These are phyloP conservation scores for Lepidurus arcticus DNA, from an alignment of 1,140 invertebrate genomes.

Conservation along the genomic window DNA sequence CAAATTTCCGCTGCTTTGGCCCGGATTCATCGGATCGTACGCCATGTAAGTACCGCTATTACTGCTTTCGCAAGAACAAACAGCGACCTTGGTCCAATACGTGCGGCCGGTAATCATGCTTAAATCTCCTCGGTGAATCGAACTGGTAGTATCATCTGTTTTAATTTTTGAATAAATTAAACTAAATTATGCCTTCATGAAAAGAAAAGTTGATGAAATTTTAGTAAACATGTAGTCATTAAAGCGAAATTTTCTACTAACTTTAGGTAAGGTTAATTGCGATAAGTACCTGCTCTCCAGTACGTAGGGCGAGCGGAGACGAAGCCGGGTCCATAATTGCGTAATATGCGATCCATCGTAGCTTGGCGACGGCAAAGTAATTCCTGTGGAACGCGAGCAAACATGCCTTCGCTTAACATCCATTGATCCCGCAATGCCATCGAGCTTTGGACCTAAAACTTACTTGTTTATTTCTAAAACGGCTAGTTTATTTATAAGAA, in stretches of 20 bases:
- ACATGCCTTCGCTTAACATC: slow-evolving; percentile 26
- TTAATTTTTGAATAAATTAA: not conserved
- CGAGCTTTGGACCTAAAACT: slow-evolving; percentile 10
- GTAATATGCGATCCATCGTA: not conserved
- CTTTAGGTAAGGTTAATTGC: no score
- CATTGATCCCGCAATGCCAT: slow-evolving; percentile 13
- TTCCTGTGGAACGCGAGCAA: not conserved
- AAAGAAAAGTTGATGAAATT: no score
- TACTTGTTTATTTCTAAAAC: not conserved
- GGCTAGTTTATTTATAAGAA: no score
- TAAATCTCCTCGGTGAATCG: slow-evolving; percentile 24
- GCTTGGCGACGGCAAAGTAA: slow-evolving; percentile 12
- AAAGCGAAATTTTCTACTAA: no score
- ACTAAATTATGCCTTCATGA: no score
- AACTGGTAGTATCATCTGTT: not conserved
- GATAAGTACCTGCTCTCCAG: not conserved
- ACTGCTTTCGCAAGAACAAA: slow-evolving; percentile 23
- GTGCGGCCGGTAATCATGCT: slow-evolving; percentile 23
- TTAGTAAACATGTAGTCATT: no score
- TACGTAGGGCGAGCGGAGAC: not conserved
- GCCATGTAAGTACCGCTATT: not conserved
- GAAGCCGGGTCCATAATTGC: not conserved
- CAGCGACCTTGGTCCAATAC: slow-evolving; percentile 24
- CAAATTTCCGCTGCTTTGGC: not conserved
- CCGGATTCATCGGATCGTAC: slow-evolving; percentile 3